Percentiles rank a stretch among this genome's conserved stretches.
These are phyloP conservation scores for Megaptera novaeangliae DNA, from an alignment of 2,113 vertebrate species.

Conservation along the genomic window DNA sequence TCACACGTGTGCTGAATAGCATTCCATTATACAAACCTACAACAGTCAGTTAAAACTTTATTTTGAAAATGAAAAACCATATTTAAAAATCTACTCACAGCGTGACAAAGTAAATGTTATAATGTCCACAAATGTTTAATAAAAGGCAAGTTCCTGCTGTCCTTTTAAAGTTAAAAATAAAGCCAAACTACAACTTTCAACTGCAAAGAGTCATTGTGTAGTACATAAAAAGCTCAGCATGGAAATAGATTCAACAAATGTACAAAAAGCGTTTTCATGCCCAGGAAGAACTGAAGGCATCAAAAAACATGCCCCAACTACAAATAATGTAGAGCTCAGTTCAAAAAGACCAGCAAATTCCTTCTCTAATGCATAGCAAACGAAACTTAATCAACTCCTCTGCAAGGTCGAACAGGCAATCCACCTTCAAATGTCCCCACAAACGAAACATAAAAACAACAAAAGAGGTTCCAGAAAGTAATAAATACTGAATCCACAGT, in stretches of 20 bases:
- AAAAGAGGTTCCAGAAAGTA: conserved; percentile 50
- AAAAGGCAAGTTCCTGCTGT: conserved; percentile 56
- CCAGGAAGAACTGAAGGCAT: conserved; percentile 63
- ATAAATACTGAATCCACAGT: conserved; percentile 58
- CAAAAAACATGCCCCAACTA: conserved; percentile 38
- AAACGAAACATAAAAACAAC: conserved; percentile 46
- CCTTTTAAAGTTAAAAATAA: conserved; percentile 70
- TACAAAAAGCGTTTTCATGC: conserved; percentile 67
- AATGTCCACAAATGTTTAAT: conserved; percentile 49
- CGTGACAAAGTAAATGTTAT: conserved; percentile 49
- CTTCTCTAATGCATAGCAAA: conserved; percentile 58
- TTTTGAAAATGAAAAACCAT: conserved; percentile 48
- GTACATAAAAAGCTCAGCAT: conserved; percentile 71
- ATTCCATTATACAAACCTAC: conserved; percentile 4
- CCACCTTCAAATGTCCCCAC: conserved; percentile 56
- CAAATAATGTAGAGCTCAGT: conserved; percentile 35
- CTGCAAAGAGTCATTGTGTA: conserved; percentile 60
- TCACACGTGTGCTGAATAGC: background rate
- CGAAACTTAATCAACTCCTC: conserved; percentile 52
- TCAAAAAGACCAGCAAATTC: conserved; percentile 53
- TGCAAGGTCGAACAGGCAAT: conserved; percentile 45
- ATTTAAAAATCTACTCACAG: conserved; percentile 50
- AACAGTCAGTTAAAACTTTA: conserved; percentile 24
- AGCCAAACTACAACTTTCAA: conserved; percentile 58
- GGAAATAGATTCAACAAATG: conserved; percentile 70